Percentiles rank a stretch among this genome's conserved stretches.
These are phyloP conservation scores for Cyanoderma ruficeps DNA, from an alignment of 2,113 vertebrate genomes.

Conservation along the genomic window DNA sequence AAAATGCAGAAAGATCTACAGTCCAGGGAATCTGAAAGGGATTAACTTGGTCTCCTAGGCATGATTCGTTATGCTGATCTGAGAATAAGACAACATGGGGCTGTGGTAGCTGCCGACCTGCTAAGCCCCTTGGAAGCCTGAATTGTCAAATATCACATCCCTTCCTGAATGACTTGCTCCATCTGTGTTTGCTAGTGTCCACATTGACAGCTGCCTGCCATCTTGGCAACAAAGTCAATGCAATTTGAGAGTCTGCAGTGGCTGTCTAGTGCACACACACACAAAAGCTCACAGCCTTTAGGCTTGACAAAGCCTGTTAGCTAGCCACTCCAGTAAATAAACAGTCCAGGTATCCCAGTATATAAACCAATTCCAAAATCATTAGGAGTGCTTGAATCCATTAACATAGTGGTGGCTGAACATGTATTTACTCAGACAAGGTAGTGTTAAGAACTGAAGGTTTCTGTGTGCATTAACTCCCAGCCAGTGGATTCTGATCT, in stretches of 20 bases:
- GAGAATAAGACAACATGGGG: conserved; percentile 23
- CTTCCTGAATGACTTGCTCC: conserved; percentile 54
- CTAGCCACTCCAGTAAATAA: conserved; percentile 19
- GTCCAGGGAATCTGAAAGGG: conserved; percentile 63
- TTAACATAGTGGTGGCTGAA: not conserved
- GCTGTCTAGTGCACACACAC: not conserved
- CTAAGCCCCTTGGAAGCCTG: conserved; percentile 53
- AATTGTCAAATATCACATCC: conserved; percentile 56
- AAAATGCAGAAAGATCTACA: conserved; percentile 64
- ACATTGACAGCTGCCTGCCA: conserved; percentile 66
- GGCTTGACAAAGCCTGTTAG: conserved; percentile 10
- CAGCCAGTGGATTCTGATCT: not conserved
- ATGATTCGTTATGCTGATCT: conserved; percentile 62
- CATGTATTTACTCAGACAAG: not conserved
- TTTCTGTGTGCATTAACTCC: not conserved
- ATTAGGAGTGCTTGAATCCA: not conserved
- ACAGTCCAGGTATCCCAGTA: not conserved
- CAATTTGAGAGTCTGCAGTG: conserved; percentile 50
- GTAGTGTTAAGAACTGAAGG: not conserved
- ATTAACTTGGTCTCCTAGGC: conserved; percentile 64
- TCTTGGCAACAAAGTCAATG: conserved; percentile 51
- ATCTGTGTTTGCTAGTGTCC: conserved; percentile 67
- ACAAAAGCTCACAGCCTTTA: not conserved
- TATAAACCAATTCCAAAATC: conserved; percentile 15
- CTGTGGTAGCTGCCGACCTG: conserved; percentile 26